Evolutionary conservation across 2,888 invertebrate genomes (phyloP).

Genomic region (Carpatolechia fugitivella): DNA sequence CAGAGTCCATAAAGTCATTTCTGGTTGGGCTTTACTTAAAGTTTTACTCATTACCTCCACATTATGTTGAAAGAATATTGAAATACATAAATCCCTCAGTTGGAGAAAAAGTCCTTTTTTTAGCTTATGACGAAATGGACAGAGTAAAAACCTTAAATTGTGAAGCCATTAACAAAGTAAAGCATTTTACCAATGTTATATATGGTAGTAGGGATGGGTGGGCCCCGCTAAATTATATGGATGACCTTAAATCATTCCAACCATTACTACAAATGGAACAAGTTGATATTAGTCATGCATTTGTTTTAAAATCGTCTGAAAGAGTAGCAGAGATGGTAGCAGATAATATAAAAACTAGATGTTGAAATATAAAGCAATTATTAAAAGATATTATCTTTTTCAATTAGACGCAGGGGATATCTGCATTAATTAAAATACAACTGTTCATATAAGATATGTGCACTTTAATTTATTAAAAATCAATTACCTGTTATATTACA

Average conservation of each 20-base stretch:
- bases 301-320: slow-evolving; percentile 84
- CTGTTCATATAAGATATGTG: slow-evolving; percentile 48
- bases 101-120: slow-evolving; percentile 81
- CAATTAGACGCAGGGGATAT: too few relatives aligned
- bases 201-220: slow-evolving; percentile 90
- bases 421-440: too few relatives aligned
- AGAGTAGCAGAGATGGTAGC: slow-evolving; percentile 74
- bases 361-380: too few relatives aligned
- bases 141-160: slow-evolving; percentile 83
- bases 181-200: slow-evolving; percentile 79
- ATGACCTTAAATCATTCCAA: slow-evolving; percentile 74
- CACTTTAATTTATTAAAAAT: slow-evolving; percentile 64
- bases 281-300: slow-evolving; percentile 83
- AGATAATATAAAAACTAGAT: slow-evolving; percentile 41
- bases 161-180: slow-evolving; percentile 82
- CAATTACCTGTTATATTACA: slow-evolving; percentile 49
- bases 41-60: slow-evolving; percentile 68
- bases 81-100: slow-evolving; percentile 80
- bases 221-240: slow-evolving; percentile 87
- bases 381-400: too few relatives aligned
- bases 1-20: slow-evolving; percentile 66
- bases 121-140: slow-evolving; percentile 91
- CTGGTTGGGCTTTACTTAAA: slow-evolving; percentile 79
- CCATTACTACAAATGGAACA: slow-evolving; percentile 49
- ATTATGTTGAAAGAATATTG: slow-evolving; percentile 69